Evolutionary conservation across 2,797 vertebrate species (phyloP), one percentile per base, ranked within the genome.

Genomic region (Chelon auratus): DNA sequence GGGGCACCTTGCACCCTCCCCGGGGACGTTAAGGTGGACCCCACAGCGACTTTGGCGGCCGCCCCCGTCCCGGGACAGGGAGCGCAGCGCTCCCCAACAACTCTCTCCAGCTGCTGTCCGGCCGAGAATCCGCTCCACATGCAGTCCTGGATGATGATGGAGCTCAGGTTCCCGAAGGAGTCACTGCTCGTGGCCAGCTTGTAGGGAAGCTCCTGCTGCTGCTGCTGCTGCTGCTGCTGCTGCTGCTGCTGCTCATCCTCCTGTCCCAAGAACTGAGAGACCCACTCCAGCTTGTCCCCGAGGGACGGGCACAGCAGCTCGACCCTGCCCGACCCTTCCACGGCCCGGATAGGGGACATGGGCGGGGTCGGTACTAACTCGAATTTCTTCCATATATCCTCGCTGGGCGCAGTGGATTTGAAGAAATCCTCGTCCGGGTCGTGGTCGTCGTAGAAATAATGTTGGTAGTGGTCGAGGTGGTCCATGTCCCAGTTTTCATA

Each of bases 311-410:
- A 91, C 53, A 92, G 77, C 66, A 74, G 77, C 68, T 84, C 93
- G 87, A 75, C 82, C 90, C 80, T 86, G 83, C 91, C 91, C 20
- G 88, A 84, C 64, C 91, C 94, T 60, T 96, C 95, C 13, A 88
- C 86, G 13, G 86, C 72, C 85, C 95, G 94, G 80, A 94, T 90
- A 1, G 96, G 96, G 50, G 96, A 97, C 90, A 95, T 91, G 85
- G 97, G 96, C 93, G 96, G 84, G 95, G 97, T 89, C 93, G 97
- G 92, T 72, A 99, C 96, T 82, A 98, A 94, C 92, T 99, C 97
- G 81, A 99, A 99, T 94, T 99, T 99, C 94, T 99, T 98, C 98
- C 98, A 99, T 83, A 99, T 98, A 87, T 99, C 98, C 92, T 98
- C 97, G 71, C 97, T 97, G 81, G 97, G 97, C 10, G 97, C 97